phyloP scores from a whole-genome alignment of 2,113 vertebrate genomes.

The Riparia riparia region DNA sequence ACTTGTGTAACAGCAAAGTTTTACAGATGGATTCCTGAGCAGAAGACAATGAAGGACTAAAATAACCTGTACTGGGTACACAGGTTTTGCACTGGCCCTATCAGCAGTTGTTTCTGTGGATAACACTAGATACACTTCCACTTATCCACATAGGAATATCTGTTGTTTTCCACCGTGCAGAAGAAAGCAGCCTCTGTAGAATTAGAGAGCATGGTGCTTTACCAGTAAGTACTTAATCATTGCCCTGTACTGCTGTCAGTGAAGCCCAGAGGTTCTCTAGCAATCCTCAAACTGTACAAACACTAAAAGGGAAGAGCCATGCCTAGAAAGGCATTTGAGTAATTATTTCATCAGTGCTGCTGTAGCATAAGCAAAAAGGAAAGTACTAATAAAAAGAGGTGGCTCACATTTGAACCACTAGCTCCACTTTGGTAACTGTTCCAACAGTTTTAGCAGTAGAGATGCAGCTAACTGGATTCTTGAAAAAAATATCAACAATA shows the following conservation, averaged over 20 bases:
- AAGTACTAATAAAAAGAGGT: background rate
- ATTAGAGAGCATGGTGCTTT: background rate
- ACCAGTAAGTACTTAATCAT: background rate
- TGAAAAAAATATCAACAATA: background rate
- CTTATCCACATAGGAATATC: accelerated
- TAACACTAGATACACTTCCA: background rate
- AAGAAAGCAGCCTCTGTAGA: background rate
- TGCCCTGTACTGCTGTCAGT: background rate
- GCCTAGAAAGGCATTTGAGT: background rate
- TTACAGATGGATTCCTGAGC: background rate
- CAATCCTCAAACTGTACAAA: background rate
- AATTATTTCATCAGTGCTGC: background rate
- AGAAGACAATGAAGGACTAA: background rate
- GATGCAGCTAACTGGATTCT: background rate
- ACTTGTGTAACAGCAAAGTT: background rate
- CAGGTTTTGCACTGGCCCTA: background rate
- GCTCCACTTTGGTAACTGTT: background rate
- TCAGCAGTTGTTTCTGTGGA: background rate
- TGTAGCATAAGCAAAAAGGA: background rate
- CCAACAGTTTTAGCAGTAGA: background rate
- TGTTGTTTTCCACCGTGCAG: background rate
- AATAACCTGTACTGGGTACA: background rate
- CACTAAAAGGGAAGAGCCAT: background rate
- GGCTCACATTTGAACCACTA: background rate
- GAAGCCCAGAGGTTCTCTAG: background rate